A percentile compares a stretch with the other conserved stretches of the same genome.
Evolutionary conservation across 2,797 vertebrate species (phyloP).

Genomic region (Cirrhinus mrigala): DNA sequence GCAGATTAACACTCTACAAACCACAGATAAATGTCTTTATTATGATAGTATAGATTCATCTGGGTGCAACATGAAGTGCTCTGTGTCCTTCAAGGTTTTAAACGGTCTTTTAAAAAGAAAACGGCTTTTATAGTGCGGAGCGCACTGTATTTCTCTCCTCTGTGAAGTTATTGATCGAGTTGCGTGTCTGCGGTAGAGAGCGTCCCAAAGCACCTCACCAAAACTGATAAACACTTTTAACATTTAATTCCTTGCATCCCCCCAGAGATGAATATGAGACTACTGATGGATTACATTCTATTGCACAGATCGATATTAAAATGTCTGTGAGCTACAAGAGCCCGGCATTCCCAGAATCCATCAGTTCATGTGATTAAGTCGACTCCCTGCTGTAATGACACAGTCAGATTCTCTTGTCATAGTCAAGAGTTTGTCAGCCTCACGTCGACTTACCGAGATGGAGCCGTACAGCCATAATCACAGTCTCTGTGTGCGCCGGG

Average conservation of each 20-base stretch:
- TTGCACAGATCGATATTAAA: slow-evolving; percentile 76
- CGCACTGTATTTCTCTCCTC: not conserved
- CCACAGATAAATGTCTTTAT: slow-evolving; percentile 15
- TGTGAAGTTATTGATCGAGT: not conserved
- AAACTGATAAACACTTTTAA: slow-evolving; percentile 55
- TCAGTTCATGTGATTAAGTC: slow-evolving; percentile 80
- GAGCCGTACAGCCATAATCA: slow-evolving; percentile 57
- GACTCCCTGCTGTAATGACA: slow-evolving; percentile 70
- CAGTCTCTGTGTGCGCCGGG: slow-evolving; percentile 43
- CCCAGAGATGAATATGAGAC: slow-evolving; percentile 74
- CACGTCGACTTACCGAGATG: slow-evolving; percentile 70
- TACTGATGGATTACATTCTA: slow-evolving; percentile 75
- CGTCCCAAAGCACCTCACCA: slow-evolving; percentile 25
- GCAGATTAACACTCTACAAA: no score
- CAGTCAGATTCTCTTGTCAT: slow-evolving; percentile 61
- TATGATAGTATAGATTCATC: not conserved
- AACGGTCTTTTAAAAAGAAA: not conserved
- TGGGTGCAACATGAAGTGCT: not conserved
- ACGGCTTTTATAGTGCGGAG: not conserved
- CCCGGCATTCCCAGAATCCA: slow-evolving; percentile 65
- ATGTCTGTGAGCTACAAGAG: slow-evolving; percentile 66
- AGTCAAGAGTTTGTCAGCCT: slow-evolving; percentile 73
- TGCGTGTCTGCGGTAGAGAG: not conserved
- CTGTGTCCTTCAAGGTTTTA: slow-evolving; percentile 16
- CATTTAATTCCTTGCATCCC: slow-evolving; percentile 69